Percentiles rank a stretch among this genome's conserved stretches.
Evolutionary conservation across 2,113 vertebrate species (phyloP).

Genomic region (Cryptomyrus ogoouensis): DNA sequence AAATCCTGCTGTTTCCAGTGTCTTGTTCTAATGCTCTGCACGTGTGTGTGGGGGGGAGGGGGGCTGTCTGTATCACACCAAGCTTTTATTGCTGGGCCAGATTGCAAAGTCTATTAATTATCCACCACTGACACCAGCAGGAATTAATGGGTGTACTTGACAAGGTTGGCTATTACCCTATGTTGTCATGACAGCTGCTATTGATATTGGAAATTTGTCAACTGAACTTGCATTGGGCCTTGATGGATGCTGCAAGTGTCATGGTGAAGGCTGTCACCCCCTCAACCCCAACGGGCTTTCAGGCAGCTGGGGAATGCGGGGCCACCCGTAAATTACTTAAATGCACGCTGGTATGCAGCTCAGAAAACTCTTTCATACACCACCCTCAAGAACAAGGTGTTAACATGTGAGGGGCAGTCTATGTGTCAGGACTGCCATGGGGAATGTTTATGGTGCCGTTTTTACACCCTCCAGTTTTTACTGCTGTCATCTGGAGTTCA

Average conservation of each 20-base stretch:
- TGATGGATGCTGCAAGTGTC: slow-evolving; percentile 45
- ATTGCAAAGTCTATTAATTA: slow-evolving; percentile 70
- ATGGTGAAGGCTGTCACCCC: slow-evolving; percentile 35
- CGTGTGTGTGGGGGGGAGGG: slow-evolving; percentile 25
- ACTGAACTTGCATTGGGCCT: slow-evolving; percentile 48
- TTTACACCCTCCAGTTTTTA: slow-evolving; percentile 43
- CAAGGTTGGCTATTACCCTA: slow-evolving; percentile 67
- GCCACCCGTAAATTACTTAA: slow-evolving; percentile 3
- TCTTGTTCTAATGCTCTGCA: slow-evolving; percentile 32
- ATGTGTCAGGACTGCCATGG: slow-evolving; percentile 42
- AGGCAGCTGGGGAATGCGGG: not conserved
- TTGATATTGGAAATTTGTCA: slow-evolving; percentile 73
- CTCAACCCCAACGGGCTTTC: not conserved
- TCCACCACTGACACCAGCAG: slow-evolving; percentile 52
- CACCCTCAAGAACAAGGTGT: not conserved
- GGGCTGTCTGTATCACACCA: slow-evolving; percentile 47
- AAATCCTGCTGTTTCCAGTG: not conserved
- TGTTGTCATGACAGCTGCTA: slow-evolving; percentile 67
- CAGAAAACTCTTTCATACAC: not conserved
- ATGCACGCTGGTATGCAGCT: not conserved
- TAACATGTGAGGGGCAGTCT: slow-evolving; percentile 4
- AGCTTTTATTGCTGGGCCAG: slow-evolving; percentile 60
- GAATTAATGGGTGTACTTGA: slow-evolving; percentile 66
- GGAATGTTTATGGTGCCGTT: slow-evolving; percentile 50
- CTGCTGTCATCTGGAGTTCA: slow-evolving; percentile 57